Evolutionary conservation across 2,113 vertebrate species (phyloP), one percentile per base, ranked within the genome.

Genomic region (Gnathonemus echidnorhynchus): DNA sequence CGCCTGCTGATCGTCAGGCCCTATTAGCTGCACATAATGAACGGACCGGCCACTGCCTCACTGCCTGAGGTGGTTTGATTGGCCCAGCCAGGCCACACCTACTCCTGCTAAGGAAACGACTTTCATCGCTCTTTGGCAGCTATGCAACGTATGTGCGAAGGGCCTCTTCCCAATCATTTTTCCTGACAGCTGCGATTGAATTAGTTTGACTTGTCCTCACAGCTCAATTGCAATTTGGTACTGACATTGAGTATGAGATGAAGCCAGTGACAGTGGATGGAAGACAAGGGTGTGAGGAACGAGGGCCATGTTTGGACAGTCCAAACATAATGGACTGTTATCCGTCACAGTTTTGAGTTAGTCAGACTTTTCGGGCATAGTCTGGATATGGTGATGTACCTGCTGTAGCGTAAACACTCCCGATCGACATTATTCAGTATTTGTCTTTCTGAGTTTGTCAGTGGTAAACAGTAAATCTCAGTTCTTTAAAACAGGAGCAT

Each of bases 171-270:
- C 5, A n/a, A 52, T 87, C 49, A 87, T 52, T 94, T 93, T 90
- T 93, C 90, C 92, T 94, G 94, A 93, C 91, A 90, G 91, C 94
- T 92, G 88, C 92, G 91, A 95, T 93, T 94, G 91, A 95, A 94
- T 95, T 92, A 93, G 91, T 93, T 91, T 93, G 93, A 93, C 92
- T 93, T 92, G 92, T 94, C 92, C 92, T 95, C 85, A 83, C 93
- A 90, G 91, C 93, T 93, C 90, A 5, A 53, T 87, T 8, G 17
- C 91, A 93, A 93, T 94, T 93, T 93, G 88, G 85, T 92, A 93
- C 94, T 94, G 95, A 94, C 93, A 93, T 91, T 93, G 27, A 87
- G 31, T 87, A 52, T 49, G 92, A 95, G 90, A 92, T 87, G 85
- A 88, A 24, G 52, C 13, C 35, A 87, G 5, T 2, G 50, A 45